Base-by-base conservation (phyloP, 2,113 vertebrate species). In the Galeopterus variegatus region DNA sequence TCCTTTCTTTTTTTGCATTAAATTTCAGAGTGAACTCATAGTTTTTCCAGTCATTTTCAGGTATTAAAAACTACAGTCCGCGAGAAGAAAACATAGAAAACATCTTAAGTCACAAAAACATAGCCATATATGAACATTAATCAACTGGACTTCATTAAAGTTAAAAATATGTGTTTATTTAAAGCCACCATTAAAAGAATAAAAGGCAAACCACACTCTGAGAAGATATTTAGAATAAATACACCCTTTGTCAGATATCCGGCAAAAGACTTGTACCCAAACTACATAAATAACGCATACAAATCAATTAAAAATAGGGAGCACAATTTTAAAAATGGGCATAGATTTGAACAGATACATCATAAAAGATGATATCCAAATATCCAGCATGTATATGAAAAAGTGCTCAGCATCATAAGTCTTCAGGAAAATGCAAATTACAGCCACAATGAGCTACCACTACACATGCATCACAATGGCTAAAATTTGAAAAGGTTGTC, bases 401-500 rank as follows among this genome's bases (percentile, higher is more conserved):
- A 88, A 60, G 17, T 23, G 26, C 8, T 96, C 76, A 54, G 13
- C 65, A n/a, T 41, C 50, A 45, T 48, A 79, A 90, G 12, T 89
- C 65, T 45, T 70, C 21, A 93, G 91, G 14, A 93, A 97, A 88
- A n/a, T 36, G 11, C 62, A 90, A 77, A 88, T 67, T 84, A 75
- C 69, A 94, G 21, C 45, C 56, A 28, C 45, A 58, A 2, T 45
- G 76, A 65, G 18, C 69, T 28, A 45, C 41, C 21, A 64, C 24
- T 41, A 8, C 12, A 41, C 26, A 17, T 83, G 48, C 6, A 64
- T 72, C n/a, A 92, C 13, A 73, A 83, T 36, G n/a, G 31, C 93
- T 90, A 23, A 89, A n/a, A 50, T 36, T 50, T 31, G 4, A 48
- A 79, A 62, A 93, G 28, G 36, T 14, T 18, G 17, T 67, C 26